phyloP scores from a whole-genome alignment of 2,113 vertebrate species.

The Otus sunia region DNA sequence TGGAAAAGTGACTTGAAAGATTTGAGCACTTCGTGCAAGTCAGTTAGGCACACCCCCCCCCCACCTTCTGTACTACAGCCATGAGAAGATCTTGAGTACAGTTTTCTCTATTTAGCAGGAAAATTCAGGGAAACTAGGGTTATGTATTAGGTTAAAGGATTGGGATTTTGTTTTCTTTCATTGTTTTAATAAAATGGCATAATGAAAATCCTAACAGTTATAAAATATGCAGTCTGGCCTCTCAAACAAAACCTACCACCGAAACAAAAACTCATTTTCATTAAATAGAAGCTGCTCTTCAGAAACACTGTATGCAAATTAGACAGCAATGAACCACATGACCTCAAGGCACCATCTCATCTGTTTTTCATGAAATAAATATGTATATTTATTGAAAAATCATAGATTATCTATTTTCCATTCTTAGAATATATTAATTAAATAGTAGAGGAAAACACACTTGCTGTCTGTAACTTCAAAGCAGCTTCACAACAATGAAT shows the following conservation, averaged over 20 bases:
- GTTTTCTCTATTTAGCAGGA: not conserved
- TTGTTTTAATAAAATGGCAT: not conserved
- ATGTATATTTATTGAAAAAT: not conserved
- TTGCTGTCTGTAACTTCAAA: not conserved
- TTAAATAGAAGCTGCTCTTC: not conserved
- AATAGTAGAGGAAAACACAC: not conserved
- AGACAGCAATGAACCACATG: not conserved
- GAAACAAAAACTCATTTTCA: not conserved
- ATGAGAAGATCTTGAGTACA: not conserved
- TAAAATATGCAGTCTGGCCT: not conserved
- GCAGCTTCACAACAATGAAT: not conserved
- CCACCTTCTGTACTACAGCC: not conserved
- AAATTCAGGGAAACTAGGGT: not conserved
- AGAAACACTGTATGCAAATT: not conserved
- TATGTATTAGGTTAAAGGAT: not conserved
- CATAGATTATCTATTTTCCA: not conserved
- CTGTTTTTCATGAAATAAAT: not conserved
- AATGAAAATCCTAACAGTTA: not conserved
- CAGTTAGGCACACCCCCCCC: not conserved
- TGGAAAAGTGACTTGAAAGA: not conserved
- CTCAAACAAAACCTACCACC: not conserved
- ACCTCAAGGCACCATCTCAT: not conserved
- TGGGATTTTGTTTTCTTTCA: not conserved
- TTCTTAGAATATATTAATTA: not conserved
- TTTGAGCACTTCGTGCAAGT: not conserved